Conservation (phyloP, 2,113 vertebrate species). For the Steatornis caripensis region DNA sequence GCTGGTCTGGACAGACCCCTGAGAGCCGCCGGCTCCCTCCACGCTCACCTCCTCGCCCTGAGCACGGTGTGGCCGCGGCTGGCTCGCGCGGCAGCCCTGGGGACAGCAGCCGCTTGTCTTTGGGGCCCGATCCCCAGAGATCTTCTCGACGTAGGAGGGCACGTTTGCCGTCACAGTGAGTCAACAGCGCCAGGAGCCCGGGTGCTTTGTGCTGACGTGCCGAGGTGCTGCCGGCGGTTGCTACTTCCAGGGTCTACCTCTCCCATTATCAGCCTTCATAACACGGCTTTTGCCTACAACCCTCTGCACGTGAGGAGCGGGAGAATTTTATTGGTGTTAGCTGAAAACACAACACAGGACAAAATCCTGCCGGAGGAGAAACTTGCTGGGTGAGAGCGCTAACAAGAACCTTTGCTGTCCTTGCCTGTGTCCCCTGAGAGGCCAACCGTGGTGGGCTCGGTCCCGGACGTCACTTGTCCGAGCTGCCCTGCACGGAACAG, state of each 20-base stretch:
- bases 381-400: background rate
- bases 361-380: background rate
- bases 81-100: background rate
- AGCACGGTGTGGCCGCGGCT: rapidly evolving
- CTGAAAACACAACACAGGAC: background rate
- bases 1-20: background rate
- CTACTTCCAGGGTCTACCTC: background rate
- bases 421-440: background rate
- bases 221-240: background rate
- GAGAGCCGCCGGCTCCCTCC: background rate
- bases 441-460: background rate
- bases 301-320: background rate
- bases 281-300: background rate
- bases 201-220: background rate
- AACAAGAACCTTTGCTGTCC: background rate
- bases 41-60: rapidly evolving
- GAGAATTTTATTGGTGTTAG: background rate
- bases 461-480: background rate
- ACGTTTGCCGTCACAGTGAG: background rate
- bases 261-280: background rate
- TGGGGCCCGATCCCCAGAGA: background rate
- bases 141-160: background rate
- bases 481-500: background rate
- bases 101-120: background rate
- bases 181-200: background rate